Percentiles rank a stretch among this genome's conserved stretches.
phyloP scores from a whole-genome alignment of 2,113 vertebrate genomes.

The Perccottus glenii region DNA sequence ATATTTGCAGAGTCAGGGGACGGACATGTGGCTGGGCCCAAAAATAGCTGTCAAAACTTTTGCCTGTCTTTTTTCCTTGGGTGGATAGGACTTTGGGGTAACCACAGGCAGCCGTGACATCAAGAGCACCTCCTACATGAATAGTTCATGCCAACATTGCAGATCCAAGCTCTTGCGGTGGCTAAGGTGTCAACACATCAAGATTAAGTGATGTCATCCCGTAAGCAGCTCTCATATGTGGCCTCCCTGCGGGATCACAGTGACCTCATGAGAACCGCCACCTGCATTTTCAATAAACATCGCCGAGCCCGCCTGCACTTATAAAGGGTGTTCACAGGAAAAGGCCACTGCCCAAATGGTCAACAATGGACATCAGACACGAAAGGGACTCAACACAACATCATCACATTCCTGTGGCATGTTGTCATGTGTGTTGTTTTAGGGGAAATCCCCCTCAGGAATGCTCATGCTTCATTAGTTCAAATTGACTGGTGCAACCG shows the following conservation, averaged over 20 bases:
- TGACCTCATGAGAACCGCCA: conserved; percentile 61
- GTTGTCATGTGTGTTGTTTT: conserved; percentile 31
- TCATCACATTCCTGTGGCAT: conserved; percentile 55
- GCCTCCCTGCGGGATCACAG: conserved; percentile 47
- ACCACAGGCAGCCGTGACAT: conserved; percentile 42
- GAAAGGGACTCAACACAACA: conserved; percentile 14
- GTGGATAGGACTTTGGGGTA: conserved; percentile 15
- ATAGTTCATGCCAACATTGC: not conserved
- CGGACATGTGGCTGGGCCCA: conserved; percentile 35
- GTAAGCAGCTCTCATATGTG: conserved; percentile 41
- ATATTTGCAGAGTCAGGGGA: conserved; percentile 55
- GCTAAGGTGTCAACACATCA: conserved; percentile 20
- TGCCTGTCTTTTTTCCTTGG: conserved; percentile 48
- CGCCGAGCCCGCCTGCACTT: not conserved
- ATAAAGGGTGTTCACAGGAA: conserved; percentile 27
- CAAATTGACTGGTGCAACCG: not conserved
- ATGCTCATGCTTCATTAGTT: conserved; percentile 19
- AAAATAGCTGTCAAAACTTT: conserved; percentile 66
- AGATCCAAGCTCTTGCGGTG: conserved; percentile 16
- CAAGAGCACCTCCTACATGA: conserved; percentile 35
- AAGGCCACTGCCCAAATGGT: conserved; percentile 45
- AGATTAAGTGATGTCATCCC: conserved; percentile 69
- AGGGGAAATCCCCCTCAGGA: conserved; percentile 57
- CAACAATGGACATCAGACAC: conserved; percentile 31
- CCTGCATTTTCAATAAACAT: conserved; percentile 65